Evolutionary conservation across 2,113 vertebrate genomes (phyloP).

Genomic region (Amazona guildingii): DNA sequence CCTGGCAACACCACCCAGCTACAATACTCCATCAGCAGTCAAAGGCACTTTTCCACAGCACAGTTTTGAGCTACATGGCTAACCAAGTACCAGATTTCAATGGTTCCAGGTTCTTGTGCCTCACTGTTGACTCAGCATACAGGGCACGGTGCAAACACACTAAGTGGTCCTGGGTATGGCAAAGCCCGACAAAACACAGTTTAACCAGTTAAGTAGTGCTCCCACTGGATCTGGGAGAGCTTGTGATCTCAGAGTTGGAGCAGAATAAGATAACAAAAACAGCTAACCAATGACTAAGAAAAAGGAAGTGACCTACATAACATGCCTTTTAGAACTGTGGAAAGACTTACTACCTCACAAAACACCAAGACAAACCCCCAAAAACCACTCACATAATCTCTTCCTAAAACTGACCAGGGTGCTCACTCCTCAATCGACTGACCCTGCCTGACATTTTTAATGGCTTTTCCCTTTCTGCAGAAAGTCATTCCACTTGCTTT

Average conservation of each 20-base stretch:
- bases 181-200: neutral
- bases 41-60: accelerated
- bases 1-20: accelerated
- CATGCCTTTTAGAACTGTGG: neutral
- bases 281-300: neutral
- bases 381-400: neutral
- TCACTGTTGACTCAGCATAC: accelerated
- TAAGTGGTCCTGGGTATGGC: neutral
- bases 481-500: neutral
- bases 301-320: neutral
- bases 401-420: neutral
- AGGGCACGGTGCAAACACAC: neutral
- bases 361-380: neutral
- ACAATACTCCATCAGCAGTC: accelerated
- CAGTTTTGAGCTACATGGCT: neutral
- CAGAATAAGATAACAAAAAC: neutral
- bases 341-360: neutral
- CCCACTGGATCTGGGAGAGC: neutral
- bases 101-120: accelerated
- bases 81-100: accelerated
- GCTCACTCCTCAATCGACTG: neutral
- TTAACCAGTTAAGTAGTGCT: neutral
- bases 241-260: neutral
- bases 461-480: neutral
- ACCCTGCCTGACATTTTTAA: neutral